Evolutionary conservation across 2,113 vertebrate species (phyloP).

Genomic region (Cromileptes altivelis): DNA sequence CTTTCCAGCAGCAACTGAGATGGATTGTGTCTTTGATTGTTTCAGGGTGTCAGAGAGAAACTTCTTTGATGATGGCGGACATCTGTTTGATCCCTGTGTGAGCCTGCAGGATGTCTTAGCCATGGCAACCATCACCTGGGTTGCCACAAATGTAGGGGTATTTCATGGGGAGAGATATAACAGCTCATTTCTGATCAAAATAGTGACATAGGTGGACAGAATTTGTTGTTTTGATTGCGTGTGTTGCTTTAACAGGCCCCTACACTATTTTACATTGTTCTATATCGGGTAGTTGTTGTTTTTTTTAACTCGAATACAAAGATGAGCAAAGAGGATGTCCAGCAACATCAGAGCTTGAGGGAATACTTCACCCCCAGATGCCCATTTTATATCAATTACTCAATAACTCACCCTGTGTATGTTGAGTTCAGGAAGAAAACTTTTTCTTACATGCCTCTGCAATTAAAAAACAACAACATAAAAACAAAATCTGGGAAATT

Average conservation of each 20-base stretch:
- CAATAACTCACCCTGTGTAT: no score
- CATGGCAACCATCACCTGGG: constrained; percentile 6
- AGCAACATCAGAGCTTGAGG: background rate
- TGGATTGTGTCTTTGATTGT: constrained; percentile 52
- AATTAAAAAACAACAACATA: no score
- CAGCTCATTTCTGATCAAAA: background rate
- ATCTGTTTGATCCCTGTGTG: constrained; percentile 44
- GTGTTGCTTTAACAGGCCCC: background rate
- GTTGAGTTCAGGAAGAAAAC: no score
- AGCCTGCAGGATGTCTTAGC: constrained; percentile 25
- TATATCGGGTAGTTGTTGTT: no score
- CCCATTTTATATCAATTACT: no score
- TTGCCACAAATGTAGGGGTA: constrained; percentile 2
- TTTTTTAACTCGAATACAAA: background rate
- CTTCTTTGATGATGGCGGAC: constrained; percentile 54
- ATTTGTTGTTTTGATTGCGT: background rate
- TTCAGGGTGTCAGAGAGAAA: constrained; percentile 41
- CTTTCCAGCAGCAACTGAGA: constrained; percentile 42
- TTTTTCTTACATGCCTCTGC: no score
- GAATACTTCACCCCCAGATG: no score
- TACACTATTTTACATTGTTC: background rate
- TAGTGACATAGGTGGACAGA: background rate
- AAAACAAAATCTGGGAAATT: no score
- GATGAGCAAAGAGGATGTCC: background rate
- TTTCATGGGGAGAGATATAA: background rate